Percentiles rank a stretch among this genome's conserved stretches.
These are phyloP conservation scores for Ecliptopera silaceata DNA, from an alignment of 2,888 invertebrate genomes.

Conservation along the genomic window DNA sequence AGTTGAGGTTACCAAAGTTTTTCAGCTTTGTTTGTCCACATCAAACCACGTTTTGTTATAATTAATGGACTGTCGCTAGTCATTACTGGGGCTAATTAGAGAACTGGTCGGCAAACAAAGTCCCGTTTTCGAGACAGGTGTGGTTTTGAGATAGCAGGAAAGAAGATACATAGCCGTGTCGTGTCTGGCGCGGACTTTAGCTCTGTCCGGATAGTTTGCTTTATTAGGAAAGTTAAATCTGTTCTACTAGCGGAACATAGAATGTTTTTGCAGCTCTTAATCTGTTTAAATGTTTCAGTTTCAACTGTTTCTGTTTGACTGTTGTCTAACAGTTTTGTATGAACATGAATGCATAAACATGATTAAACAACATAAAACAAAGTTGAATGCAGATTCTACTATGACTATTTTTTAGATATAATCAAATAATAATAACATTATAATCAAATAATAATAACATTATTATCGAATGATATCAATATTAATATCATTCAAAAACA, in stretches of 20 bases:
- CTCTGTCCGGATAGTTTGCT: slow-evolving; percentile 40
- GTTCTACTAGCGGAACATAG: slow-evolving; percentile 34
- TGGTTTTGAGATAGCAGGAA: slow-evolving; percentile 45
- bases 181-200: slow-evolving; percentile 44
- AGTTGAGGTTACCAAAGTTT: slow-evolving; percentile 48
- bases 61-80: slow-evolving; percentile 69
- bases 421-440: too few relatives aligned
- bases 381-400: background rate
- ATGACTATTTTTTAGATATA: too few relatives aligned
- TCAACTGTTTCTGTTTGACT: slow-evolving; percentile 11
- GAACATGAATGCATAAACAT: slow-evolving; percentile 1
- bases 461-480: too few relatives aligned
- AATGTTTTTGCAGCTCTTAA: slow-evolving; percentile 35
- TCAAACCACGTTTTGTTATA: slow-evolving; percentile 60
- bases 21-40: slow-evolving; percentile 51
- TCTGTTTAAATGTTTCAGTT: slow-evolving; percentile 26
- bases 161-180: slow-evolving; percentile 53
- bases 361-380: background rate
- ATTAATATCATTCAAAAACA: too few relatives aligned
- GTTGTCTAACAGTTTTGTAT: slow-evolving; percentile 6
- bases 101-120: slow-evolving; percentile 60
- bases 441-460: too few relatives aligned
- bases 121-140: slow-evolving; percentile 65
- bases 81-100: slow-evolving; percentile 68
- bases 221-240: slow-evolving; percentile 42